A percentile compares a stretch with the other conserved stretches of the same genome.
phyloP scores from a whole-genome alignment of 2,888 invertebrate genomes.

The Dinocampus coccinellae region DNA sequence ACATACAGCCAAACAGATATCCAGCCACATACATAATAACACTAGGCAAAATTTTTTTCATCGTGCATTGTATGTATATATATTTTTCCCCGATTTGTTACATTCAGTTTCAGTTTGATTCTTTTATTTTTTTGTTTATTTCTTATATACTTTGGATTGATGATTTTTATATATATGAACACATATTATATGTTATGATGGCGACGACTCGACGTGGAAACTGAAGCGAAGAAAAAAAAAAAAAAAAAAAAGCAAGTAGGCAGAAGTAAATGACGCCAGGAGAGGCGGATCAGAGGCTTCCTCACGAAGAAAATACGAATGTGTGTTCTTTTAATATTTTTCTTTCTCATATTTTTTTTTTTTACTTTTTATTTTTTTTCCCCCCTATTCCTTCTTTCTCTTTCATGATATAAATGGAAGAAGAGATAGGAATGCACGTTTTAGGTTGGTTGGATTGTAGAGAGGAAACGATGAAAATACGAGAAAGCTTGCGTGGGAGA shows the following conservation, averaged over 20 bases:
- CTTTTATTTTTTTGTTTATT: neutral
- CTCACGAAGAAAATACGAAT: conserved; percentile 5
- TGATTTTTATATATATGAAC: neutral
- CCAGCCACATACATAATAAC: neutral
- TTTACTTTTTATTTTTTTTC: conserved; percentile 28
- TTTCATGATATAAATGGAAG: conserved; percentile 31
- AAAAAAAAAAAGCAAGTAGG: neutral
- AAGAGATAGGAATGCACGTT: conserved; percentile 20
- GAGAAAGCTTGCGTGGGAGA: conserved; percentile 17
- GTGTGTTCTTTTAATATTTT: conserved; percentile 20
- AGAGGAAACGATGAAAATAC: conserved; percentile 1
- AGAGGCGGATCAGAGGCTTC: neutral
- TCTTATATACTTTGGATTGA: neutral
- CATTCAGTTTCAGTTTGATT: neutral
- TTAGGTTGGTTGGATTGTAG: conserved; percentile 3
- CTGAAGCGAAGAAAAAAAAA: conserved; percentile 14
- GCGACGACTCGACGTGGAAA: neutral
- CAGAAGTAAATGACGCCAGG: neutral
- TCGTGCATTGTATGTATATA: conserved; percentile 3
- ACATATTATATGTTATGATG: neutral
- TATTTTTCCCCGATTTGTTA: neutral
- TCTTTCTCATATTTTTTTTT: neutral
- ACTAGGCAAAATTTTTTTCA: neutral
- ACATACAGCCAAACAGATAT: too few relatives aligned
- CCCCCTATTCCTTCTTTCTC: conserved; percentile 29